These are phyloP conservation scores for Antennarius striatus DNA, from an alignment of 2,113 vertebrate genomes.

Conservation along the genomic window DNA sequence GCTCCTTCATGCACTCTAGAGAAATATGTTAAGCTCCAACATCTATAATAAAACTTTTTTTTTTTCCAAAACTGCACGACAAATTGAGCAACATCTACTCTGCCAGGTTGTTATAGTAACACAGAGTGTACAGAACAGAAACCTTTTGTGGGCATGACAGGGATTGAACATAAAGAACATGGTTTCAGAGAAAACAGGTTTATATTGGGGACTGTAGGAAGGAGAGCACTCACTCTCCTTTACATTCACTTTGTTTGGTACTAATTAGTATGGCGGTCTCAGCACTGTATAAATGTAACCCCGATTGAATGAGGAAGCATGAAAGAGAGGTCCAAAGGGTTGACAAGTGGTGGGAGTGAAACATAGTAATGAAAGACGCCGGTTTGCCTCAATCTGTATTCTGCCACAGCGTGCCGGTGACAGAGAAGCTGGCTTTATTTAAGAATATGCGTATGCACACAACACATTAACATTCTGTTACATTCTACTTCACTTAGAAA, in stretches of 20 bases:
- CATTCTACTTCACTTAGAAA: background rate
- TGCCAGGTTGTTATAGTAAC: slow-evolving; percentile 71
- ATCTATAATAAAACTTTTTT: slow-evolving; percentile 19
- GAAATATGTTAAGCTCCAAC: slow-evolving; percentile 13
- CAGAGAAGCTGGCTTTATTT: slow-evolving; percentile 12
- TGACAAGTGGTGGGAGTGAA: slow-evolving; percentile 52
- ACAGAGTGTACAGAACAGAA: slow-evolving; percentile 58
- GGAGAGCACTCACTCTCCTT: slow-evolving; percentile 42
- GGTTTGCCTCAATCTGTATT: slow-evolving; percentile 50
- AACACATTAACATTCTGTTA: background rate
- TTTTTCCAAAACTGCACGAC: slow-evolving; percentile 31
- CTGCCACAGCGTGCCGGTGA: slow-evolving; percentile 33
- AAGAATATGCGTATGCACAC: background rate
- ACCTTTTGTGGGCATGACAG: slow-evolving; percentile 29
- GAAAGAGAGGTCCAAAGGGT: slow-evolving; percentile 6
- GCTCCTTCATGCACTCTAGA: background rate
- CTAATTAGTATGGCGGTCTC: slow-evolving; percentile 66
- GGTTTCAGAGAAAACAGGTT: slow-evolving; percentile 26
- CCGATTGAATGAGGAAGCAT: slow-evolving; percentile 21
- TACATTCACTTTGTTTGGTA: slow-evolving; percentile 55
- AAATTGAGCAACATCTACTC: slow-evolving; percentile 36
- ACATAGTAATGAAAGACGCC: slow-evolving; percentile 38
- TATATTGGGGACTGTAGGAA: slow-evolving; percentile 24
- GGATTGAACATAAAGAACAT: slow-evolving; percentile 40
- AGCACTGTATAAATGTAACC: slow-evolving; percentile 42